Conservation (phyloP, 2,888 invertebrate genomes). For the Ecdyonurus torrentis region DNA sequence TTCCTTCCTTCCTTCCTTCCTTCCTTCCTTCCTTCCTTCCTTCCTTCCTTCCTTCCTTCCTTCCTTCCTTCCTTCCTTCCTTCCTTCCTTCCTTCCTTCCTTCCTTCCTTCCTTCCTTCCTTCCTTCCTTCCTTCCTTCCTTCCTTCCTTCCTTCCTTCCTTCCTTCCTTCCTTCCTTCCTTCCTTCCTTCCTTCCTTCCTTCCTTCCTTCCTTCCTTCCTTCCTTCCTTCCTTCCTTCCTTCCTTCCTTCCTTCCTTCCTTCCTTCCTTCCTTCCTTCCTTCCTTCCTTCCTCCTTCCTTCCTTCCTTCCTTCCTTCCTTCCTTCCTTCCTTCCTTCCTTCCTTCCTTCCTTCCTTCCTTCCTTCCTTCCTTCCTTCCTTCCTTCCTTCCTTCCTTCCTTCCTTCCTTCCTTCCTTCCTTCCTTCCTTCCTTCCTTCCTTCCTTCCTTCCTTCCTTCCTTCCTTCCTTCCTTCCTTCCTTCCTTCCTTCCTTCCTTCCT, state of each 20-base stretch:
- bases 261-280: conserved; percentile 7
- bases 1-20: conserved; percentile 8
- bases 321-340: conserved; percentile 6
- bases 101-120: conserved; percentile 7
- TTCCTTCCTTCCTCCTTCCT: conserved; percentile 2
- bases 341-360: conserved; percentile 7
- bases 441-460: conserved; percentile 8
- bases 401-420: conserved; percentile 7
- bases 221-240: conserved; percentile 6
- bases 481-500: conserved; percentile 7
- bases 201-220: conserved; percentile 7
- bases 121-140: conserved; percentile 7
- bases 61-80: conserved; percentile 8
- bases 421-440: conserved; percentile 7
- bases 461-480: conserved; percentile 6
- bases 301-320: conserved; percentile 6
- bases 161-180: conserved; percentile 7
- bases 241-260: conserved; percentile 7
- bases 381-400: conserved; percentile 7
- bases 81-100: conserved; percentile 5
- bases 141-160: conserved; percentile 7
- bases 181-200: conserved; percentile 7
- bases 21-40: conserved; percentile 7
- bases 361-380: conserved; percentile 7
- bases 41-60: conserved; percentile 7